A percentile compares a stretch with the other conserved stretches of the same genome.
Evolutionary conservation across 1,140 invertebrate genomes (phyloP).

Genomic region (Meteorus sp.): DNA sequence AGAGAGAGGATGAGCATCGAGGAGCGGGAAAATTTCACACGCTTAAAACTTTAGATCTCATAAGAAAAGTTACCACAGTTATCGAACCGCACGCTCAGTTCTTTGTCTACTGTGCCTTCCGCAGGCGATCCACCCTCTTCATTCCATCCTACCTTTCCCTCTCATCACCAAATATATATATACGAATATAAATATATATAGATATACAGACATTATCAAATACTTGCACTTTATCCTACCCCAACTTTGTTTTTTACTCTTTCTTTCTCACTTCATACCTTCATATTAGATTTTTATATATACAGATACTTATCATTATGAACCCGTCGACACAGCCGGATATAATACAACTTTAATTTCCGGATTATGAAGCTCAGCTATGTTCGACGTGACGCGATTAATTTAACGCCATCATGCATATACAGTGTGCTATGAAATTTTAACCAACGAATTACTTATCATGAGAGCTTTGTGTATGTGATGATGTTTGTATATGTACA

Average conservation of each 20-base stretch:
- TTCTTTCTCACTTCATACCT: neutral
- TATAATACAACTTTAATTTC: constrained; percentile 58
- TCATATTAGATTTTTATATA: constrained; percentile 16
- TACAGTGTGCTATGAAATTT: constrained; percentile 9
- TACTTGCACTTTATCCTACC: no score
- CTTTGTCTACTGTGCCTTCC: constrained; percentile 25
- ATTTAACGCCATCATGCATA: constrained; percentile 45
- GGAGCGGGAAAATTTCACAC: constrained; percentile 40
- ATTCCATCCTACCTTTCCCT: neutral
- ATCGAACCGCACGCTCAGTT: constrained; percentile 33
- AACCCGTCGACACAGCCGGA: constrained; percentile 35
- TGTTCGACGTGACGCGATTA: constrained; percentile 41
- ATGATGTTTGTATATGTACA: no score
- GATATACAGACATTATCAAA: no score
- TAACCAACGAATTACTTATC: constrained; percentile 26
- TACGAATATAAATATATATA: no score
- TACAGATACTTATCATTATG: constrained; percentile 8
- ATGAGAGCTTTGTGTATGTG: constrained; percentile 7
- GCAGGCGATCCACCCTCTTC: neutral
- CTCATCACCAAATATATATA: no score
- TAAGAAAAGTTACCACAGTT: constrained; percentile 54
- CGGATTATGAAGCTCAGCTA: constrained; percentile 54
- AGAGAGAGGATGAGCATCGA: no score
- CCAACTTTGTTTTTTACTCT: neutral
- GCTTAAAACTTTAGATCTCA: constrained; percentile 52